Conservation (phyloP, 2,113 vertebrate species). For the Chaetorhynchus papuensis region DNA sequence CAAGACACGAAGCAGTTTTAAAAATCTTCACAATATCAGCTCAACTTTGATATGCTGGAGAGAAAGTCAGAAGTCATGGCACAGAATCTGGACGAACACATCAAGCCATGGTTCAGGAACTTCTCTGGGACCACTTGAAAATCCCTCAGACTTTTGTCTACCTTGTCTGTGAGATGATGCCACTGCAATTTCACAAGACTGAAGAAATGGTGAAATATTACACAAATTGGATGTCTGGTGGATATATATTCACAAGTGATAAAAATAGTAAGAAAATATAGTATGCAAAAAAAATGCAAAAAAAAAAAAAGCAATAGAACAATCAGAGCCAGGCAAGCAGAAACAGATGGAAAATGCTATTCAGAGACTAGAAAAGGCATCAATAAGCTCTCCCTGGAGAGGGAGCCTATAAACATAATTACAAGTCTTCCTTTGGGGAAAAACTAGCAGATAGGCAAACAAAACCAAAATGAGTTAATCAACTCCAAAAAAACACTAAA, state of each 20-base stretch:
- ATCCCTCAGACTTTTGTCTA: background rate
- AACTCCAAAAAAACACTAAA: background rate
- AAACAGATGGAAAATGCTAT: background rate
- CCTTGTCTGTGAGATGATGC: background rate
- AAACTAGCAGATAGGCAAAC: background rate
- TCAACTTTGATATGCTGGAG: background rate
- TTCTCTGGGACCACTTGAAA: background rate
- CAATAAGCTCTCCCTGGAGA: background rate
- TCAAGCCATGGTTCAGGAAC: background rate
- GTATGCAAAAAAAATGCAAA: background rate
- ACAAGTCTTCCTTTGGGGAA: background rate
- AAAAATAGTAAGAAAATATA: background rate
- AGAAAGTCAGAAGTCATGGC: background rate
- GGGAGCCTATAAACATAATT: background rate
- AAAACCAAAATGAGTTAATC: background rate
- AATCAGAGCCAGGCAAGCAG: background rate
- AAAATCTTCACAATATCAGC: background rate
- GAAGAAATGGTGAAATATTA: background rate
- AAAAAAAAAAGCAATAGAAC: background rate
- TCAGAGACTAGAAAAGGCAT: background rate
- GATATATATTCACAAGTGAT: background rate
- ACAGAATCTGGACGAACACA: background rate
- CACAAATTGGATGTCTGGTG: background rate
- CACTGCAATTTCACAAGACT: background rate
- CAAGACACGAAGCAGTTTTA: background rate